Base-by-base conservation (phyloP, 2,888 invertebrate species). In the Clivina fossor region DNA sequence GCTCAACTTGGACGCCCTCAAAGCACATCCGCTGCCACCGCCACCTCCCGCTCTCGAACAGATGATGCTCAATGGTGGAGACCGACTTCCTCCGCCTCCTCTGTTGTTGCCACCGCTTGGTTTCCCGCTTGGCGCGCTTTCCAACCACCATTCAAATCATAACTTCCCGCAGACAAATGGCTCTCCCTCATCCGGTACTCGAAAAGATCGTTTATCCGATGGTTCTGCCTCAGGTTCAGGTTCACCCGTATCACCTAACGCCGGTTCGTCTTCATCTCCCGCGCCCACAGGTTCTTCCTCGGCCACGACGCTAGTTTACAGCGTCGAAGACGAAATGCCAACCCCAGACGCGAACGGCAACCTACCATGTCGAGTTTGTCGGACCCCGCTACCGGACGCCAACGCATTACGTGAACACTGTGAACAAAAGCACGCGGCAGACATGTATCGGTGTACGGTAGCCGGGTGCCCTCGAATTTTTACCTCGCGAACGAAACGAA, bases 381-480 rank as follows among this genome's bases (percentile, higher is more conserved):
- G 80, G 67, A 80, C 81, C 61, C 73, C 78, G 59, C 83, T 86
- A 67, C 78, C 79, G 61, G 84, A 84, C 66, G 73, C 83, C 40
- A 71, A 78, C 11, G 77, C 80, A 44, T 74, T 88, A 60, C 85
- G 86, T 69, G 81, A 85, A 62, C 89, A 89, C 73, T 87, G 86
- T 74, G 86, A 88, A 71, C 79, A 76, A 60, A 74, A 79, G 43
- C 89, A 89, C 68, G 70, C 77, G 24, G 79, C 81, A 56, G 85
- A 88, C 56, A 81, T 88, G 74, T 85, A 84, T 65, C 80, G 83
- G 59, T 90, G 90, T 74, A 83, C 85, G n/a, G 78, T 88, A 44
- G 80, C 80, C 56, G 88, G 88, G 9, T 90, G 90, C 73, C 84
- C 83, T 44, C 85, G 88, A 64, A 84, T 87, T 41, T 91, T 90